Conservation (phyloP, 2,113 vertebrate genomes). For the Gopherus flavomarginatus region DNA sequence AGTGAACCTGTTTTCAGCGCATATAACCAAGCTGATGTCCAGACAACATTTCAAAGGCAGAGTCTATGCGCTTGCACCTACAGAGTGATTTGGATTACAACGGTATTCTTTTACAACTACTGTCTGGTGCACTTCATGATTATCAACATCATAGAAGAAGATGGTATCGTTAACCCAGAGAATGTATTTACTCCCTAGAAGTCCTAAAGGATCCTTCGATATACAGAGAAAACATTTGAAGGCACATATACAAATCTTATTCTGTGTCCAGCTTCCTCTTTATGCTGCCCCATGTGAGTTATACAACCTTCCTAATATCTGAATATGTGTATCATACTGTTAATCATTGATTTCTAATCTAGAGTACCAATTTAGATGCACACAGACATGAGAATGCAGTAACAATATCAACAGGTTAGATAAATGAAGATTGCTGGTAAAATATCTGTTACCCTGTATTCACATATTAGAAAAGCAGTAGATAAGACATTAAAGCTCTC, state of each 20-base stretch:
- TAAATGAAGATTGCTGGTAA: constrained; percentile 12
- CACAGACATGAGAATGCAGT: neutral
- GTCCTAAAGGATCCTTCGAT: neutral
- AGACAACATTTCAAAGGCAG: neutral
- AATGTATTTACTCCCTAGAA: constrained; percentile 8
- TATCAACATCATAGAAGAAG: neutral
- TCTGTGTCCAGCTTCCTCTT: neutral
- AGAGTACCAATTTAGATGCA: neutral
- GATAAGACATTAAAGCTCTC: constrained; percentile 22
- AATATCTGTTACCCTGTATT: constrained; percentile 25
- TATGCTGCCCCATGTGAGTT: neutral
- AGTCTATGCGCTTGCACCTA: neutral
- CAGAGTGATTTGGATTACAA: neutral
- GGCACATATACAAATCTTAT: neutral
- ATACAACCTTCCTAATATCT: neutral
- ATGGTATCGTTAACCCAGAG: neutral
- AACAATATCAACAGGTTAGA: constrained; percentile 11
- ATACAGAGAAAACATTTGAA: neutral
- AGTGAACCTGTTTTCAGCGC: neutral
- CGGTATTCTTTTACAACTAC: neutral
- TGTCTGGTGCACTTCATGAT: neutral
- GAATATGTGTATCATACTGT: neutral
- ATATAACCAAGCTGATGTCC: neutral
- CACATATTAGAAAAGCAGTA: constrained; percentile 13
- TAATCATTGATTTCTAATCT: neutral